Evolutionary conservation across 2,888 invertebrate genomes (phyloP).

Genomic region (Habrosyne pyritoides): DNA sequence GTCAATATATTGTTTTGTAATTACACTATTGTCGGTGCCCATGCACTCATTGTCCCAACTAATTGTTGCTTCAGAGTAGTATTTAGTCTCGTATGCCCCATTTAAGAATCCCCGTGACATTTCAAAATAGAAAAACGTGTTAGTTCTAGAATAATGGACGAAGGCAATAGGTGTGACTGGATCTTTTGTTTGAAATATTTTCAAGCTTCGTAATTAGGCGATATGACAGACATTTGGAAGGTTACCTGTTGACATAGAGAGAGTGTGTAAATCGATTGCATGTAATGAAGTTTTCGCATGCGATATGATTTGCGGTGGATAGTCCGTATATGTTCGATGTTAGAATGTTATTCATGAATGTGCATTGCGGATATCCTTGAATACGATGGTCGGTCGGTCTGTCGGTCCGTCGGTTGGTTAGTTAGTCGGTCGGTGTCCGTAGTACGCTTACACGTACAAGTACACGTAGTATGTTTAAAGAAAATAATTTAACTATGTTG

Average conservation of each 20-base stretch:
- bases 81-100: neutral
- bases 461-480: too few species aligned
- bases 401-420: too few species aligned
- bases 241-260: neutral
- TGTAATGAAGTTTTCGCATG: neutral
- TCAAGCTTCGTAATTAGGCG: neutral
- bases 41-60: constrained; percentile 2
- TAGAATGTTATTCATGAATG: neutral
- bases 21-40: neutral
- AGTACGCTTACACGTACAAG: too few species aligned
- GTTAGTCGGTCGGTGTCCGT: too few species aligned
- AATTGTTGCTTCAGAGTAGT: neutral
- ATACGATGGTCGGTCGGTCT: too few species aligned
- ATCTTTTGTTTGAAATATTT: neutral
- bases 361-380: neutral
- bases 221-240: neutral
- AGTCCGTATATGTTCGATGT: too few species aligned
- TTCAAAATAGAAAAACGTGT: neutral
- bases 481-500: too few species aligned
- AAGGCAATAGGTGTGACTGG: neutral
- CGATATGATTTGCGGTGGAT: neutral
- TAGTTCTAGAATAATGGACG: neutral
- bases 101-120: neutral
- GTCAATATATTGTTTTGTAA: constrained; percentile 1
- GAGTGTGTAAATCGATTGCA: neutral